Evolutionary conservation across 2,113 vertebrate genomes (phyloP).

Genomic region (Clinocottus analis): DNA sequence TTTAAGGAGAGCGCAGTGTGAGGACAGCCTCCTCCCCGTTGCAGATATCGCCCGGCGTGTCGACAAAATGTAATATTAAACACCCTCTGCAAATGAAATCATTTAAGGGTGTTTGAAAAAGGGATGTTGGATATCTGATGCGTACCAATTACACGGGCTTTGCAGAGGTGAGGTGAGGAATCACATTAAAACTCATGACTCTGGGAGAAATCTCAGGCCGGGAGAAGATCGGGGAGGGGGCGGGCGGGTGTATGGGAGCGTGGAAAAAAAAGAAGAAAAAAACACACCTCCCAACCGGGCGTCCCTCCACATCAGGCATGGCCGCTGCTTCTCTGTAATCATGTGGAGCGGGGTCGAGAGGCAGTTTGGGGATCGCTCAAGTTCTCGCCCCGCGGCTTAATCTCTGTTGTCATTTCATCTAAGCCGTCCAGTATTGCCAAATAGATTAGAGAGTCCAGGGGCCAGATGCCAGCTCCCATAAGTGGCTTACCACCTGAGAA

Average conservation of each 20-base stretch:
- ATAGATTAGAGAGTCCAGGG: slow-evolving; percentile 70
- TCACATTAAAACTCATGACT: slow-evolving; percentile 57
- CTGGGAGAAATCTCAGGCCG: slow-evolving; percentile 33
- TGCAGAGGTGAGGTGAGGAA: slow-evolving; percentile 65
- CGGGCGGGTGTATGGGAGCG: not conserved
- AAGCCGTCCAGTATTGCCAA: slow-evolving; percentile 58
- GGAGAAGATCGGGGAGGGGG: slow-evolving; percentile 9
- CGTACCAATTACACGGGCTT: slow-evolving; percentile 70
- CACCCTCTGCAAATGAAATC: slow-evolving; percentile 76
- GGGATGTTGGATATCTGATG: slow-evolving; percentile 69
- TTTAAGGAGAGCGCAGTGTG: slow-evolving; percentile 59
- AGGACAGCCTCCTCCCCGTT: slow-evolving; percentile 45
- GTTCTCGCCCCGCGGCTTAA: slow-evolving; percentile 55
- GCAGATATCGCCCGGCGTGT: slow-evolving; percentile 59
- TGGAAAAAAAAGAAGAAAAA: not conserved
- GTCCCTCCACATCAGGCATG: slow-evolving; percentile 39
- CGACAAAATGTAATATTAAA: slow-evolving; percentile 79
- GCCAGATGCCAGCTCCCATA: slow-evolving; percentile 54
- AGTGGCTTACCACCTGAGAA: slow-evolving; percentile 75
- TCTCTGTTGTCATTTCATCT: slow-evolving; percentile 77
- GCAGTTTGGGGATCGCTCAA: slow-evolving; percentile 51
- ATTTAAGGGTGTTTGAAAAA: slow-evolving; percentile 73
- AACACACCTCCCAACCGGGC: not conserved
- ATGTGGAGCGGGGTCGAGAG: slow-evolving; percentile 66
- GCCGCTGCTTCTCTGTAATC: slow-evolving; percentile 55